Conservation (phyloP, 2,113 vertebrate species). For the Pseudonaja textilis region DNA sequence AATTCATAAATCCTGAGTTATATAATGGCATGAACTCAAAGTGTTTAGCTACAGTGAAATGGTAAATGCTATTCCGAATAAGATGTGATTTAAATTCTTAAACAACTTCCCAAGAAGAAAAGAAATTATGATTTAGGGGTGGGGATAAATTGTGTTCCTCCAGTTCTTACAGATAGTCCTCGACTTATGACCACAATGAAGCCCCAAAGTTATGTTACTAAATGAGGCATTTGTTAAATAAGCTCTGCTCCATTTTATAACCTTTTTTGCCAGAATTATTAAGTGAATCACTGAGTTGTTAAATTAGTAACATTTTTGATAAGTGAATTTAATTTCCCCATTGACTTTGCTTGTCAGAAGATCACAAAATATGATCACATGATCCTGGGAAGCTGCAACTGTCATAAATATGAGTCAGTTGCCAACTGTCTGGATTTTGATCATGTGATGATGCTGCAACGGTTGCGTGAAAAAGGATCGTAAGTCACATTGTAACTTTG, state of each 20-base stretch:
- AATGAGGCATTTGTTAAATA: background rate
- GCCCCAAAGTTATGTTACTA: background rate
- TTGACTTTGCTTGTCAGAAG: background rate
- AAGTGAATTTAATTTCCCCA: background rate
- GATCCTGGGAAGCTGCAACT: background rate
- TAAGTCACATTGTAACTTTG: background rate
- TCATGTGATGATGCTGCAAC: background rate
- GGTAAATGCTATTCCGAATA: constrained; percentile 14
- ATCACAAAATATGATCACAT: background rate
- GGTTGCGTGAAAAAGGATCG: background rate
- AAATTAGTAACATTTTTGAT: background rate
- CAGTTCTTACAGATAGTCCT: background rate
- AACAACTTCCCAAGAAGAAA: constrained; percentile 11
- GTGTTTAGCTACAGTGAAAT: constrained; percentile 18
- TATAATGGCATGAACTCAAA: background rate
- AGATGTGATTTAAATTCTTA: background rate
- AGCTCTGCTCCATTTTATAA: fast-evolving
- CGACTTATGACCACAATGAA: background rate
- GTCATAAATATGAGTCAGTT: background rate
- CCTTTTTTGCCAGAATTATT: background rate
- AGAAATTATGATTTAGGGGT: background rate
- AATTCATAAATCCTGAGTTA: background rate
- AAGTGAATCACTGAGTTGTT: background rate
- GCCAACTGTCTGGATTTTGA: background rate
- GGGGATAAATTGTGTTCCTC: background rate